Evolutionary conservation across 1,140 invertebrate species (phyloP).

Genomic region (Lepidurus apus): DNA sequence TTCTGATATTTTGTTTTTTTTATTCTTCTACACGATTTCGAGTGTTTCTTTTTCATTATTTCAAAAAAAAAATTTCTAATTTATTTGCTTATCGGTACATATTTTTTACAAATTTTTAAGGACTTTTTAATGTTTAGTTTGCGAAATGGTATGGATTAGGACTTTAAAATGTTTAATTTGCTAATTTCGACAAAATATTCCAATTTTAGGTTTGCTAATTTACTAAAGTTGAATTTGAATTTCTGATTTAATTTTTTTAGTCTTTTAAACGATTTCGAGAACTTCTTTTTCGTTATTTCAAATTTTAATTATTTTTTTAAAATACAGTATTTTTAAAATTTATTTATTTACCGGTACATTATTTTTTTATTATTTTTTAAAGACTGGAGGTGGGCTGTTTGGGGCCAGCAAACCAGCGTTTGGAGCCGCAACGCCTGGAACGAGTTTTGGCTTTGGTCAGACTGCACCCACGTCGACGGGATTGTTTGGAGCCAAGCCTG

Average conservation of each 20-base stretch:
- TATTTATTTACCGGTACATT: background rate
- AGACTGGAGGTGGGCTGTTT: constrained; percentile 38
- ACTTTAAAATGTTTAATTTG: no score
- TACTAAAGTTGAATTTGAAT: no score
- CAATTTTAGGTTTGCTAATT: constrained; percentile 38
- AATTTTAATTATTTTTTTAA: constrained; percentile 8
- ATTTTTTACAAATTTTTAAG: no score
- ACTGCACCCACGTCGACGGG: constrained; percentile 39
- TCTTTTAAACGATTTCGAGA: background rate
- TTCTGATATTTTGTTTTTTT: no score
- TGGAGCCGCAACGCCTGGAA: constrained; percentile 45
- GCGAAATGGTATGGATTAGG: no score
- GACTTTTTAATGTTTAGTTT: no score
- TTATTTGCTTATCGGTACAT: no score
- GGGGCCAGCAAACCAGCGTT: constrained; percentile 43
- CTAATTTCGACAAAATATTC: constrained; percentile 36
- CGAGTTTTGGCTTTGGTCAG: constrained; percentile 44
- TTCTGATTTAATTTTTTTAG: no score
- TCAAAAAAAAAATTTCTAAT: no score
- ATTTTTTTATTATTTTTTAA: constrained; percentile 23
- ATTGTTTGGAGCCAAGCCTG: constrained; percentile 46
- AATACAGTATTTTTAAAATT: background rate
- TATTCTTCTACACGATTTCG: no score
- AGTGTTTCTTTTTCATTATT: no score
- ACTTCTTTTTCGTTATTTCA: background rate